A percentile compares a stretch with the other conserved stretches of the same genome.
These are phyloP conservation scores for Hypocryptadius cinnamomeus DNA, from an alignment of 2,113 vertebrate genomes.

Conservation along the genomic window DNA sequence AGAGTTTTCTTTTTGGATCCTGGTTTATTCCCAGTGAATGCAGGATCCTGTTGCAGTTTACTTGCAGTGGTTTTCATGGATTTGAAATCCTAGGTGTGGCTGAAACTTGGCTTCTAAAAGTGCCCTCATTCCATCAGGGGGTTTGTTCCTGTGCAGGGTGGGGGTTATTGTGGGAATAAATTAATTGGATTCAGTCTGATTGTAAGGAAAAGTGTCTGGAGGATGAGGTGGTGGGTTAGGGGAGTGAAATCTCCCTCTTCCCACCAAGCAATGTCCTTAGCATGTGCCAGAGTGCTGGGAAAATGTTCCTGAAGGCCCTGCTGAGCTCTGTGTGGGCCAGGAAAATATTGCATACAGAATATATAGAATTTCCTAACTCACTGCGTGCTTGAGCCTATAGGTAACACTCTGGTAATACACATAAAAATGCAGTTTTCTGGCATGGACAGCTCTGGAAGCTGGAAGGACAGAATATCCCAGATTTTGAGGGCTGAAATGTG, in stretches of 20 bases:
- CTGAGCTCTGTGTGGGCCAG: background rate
- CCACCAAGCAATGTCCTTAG: background rate
- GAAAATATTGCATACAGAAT: background rate
- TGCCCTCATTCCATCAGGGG: background rate
- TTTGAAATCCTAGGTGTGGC: conserved; percentile 15
- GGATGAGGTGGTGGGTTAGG: background rate
- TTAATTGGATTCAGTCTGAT: background rate
- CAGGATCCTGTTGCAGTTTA: background rate
- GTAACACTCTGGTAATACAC: background rate
- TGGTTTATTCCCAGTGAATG: background rate
- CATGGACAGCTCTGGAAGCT: background rate
- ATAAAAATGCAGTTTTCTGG: background rate
- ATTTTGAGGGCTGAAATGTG: background rate
- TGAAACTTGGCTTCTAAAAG: background rate
- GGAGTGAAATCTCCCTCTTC: background rate
- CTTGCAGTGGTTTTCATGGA: background rate
- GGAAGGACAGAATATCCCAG: background rate
- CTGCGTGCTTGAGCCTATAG: background rate
- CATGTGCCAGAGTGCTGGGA: background rate
- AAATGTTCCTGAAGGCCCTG: background rate
- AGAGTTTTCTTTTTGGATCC: background rate
- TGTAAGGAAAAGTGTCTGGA: background rate
- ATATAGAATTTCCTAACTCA: background rate
- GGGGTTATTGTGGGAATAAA: background rate
- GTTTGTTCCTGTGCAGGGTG: background rate